Evolutionary conservation across 2,888 invertebrate genomes (phyloP), one percentile per base, ranked within the genome.

Genomic region (Pachymerium ferrugineum): DNA sequence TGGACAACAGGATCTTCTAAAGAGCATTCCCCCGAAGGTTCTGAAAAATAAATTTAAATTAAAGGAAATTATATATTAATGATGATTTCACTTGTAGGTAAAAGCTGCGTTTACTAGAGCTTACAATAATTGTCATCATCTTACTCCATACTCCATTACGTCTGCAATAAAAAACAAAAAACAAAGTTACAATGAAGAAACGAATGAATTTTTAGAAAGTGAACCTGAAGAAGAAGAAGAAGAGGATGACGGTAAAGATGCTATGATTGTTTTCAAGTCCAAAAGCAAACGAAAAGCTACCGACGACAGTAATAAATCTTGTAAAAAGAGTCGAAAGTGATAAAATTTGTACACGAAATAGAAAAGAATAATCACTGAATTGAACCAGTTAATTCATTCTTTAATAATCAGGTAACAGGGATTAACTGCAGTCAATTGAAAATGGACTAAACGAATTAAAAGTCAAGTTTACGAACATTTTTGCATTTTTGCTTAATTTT

Each of bases 101-200:
- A 98, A 98, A 85, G 89, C 95, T 0, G 94, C 97, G 0, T 90
- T 99, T 82, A 99, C 98, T 0, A 88, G 96, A 54, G 86, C 90
- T 0, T 95, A 94, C 82, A 99, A 98, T 83, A 97, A 97, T 82
- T 89, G 89, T 77, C 86, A 88, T 0, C 85, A 88, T 70, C 86
- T 90, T 74, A 86, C 92, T 73, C 93, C 95, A 0, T 97, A 95
- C 83, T 88, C 92, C 10, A 79, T 88, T 10, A 83, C 86, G 62
- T 84, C 86, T 4, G 83, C 85, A 1, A 81, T 87, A 4, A 88
- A 89, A 88, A 78, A 89, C 88, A 74, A 71, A 77, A 33, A 76
- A 78, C 3, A 73, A 70, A 62, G 77, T 77, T 83, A 82, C 5
- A 82, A 81, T 1, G 82, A 74, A 25, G 76, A 75, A 12, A 74